Evolutionary conservation across 2,113 vertebrate genomes (phyloP).

Genomic region (Crotalus viridis): DNA sequence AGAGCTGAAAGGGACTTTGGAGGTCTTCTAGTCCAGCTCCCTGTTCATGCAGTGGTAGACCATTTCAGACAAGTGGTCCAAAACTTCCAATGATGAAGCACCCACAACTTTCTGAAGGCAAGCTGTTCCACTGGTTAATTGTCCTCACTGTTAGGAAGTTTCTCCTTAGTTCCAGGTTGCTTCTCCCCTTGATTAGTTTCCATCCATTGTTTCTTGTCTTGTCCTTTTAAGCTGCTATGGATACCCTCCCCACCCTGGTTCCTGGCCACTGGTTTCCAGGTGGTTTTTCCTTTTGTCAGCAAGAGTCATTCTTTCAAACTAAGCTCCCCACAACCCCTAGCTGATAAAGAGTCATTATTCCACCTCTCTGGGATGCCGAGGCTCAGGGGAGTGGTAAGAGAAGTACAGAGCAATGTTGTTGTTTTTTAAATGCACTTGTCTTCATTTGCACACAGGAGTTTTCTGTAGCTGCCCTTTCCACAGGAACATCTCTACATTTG

Average conservation of each 20-base stretch:
- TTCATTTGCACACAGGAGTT: not conserved
- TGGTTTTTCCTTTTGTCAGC: not conserved
- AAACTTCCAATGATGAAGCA: not conserved
- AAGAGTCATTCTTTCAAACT: not conserved
- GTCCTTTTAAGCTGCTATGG: not conserved
- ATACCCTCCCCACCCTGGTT: not conserved
- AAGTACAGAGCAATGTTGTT: not conserved
- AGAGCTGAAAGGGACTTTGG: not conserved
- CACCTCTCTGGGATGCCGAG: not conserved
- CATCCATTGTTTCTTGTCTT: not conserved
- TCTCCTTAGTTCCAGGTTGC: not conserved
- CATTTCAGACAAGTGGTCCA: not conserved
- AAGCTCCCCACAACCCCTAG: not conserved
- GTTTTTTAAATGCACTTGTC: not conserved
- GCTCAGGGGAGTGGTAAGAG: not conserved
- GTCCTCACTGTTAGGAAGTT: not conserved
- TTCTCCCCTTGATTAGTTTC: not conserved
- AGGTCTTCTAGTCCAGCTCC: not conserved
- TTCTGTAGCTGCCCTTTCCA: not conserved
- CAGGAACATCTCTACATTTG: not conserved
- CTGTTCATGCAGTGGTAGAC: not conserved
- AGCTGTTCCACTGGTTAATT: not conserved
- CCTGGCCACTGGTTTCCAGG: not conserved
- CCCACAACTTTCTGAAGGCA: not conserved
- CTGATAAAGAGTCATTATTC: not conserved